Evolutionary conservation across 2,797 vertebrate species (phyloP), one percentile per base, ranked within the genome.

Genomic region (Falco naumanni): DNA sequence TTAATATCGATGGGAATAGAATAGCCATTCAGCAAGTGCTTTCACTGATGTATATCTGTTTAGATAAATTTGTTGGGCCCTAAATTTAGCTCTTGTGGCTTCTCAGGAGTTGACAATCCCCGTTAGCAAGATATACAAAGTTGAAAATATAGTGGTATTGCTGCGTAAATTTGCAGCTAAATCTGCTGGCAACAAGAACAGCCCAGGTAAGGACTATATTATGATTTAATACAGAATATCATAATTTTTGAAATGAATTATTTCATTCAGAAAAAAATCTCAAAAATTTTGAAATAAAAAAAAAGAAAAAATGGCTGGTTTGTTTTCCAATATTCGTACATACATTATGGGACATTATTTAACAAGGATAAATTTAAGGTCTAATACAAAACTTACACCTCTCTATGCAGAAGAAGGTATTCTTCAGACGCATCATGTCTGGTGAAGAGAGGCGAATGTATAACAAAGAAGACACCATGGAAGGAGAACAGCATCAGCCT

Each of bases 241-340:
- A 9, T 78, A 43, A 57, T 82, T 89, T 10, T 25, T 37, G 37
- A 37, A 37, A 37, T 37, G 37, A 37, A 37, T 37, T 37, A 37
- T 37, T 37, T 37, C 37, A 37, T 37, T 37, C 10, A 37, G 37
- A 37, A 37, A 37, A 37, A 37, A 37, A 37, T 37, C 37, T 37
- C 37, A 37, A 37, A 37, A 37, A 37, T 37, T 37, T 37, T 37
- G 37, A 37, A 37, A 37, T 37, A 37, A 37, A 37, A 37, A 37
- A 37, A 37, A 37, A 37, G 37, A 37, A 37, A 37, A 37, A 37
- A 37, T 93, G 51, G 4, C 5, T 87, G 61, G 11, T 48, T 94
- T 95, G 34, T 29, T 86, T 90, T 94, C 59, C 88, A 82, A 90
- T 79, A 90, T 86, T 90, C 29, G 75, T 68, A 45, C 19, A 51